Conservation (phyloP, 2,797 vertebrate genomes). For the Cossypha caffra region DNA sequence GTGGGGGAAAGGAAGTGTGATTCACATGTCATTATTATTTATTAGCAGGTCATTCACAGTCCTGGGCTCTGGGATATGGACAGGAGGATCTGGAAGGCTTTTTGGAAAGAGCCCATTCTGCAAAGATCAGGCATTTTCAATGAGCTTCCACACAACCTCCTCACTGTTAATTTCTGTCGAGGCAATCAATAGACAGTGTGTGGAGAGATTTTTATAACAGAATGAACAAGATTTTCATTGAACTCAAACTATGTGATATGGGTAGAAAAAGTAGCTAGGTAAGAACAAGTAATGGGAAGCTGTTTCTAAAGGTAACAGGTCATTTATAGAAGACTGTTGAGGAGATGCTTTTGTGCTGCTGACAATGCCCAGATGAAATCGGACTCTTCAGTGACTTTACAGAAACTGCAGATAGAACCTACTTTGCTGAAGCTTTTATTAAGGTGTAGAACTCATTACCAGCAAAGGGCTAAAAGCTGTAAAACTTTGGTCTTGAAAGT, state of each 20-base stretch:
- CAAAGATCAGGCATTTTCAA: not conserved
- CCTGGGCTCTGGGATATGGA: not conserved
- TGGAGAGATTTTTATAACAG: not conserved
- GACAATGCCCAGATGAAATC: not conserved
- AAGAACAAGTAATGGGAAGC: conserved; percentile 5
- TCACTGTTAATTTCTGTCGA: not conserved
- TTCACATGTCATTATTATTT: not conserved
- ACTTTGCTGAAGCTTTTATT: not conserved
- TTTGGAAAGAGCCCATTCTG: not conserved
- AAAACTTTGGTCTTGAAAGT: not conserved
- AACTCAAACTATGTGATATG: not conserved
- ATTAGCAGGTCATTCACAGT: not conserved
- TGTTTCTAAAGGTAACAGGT: conserved; percentile 3
- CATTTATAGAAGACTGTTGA: not conserved
- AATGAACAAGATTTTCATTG: not conserved
- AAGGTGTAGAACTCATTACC: conserved; percentile 1
- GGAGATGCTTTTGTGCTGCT: conserved; percentile 39
- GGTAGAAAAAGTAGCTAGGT: not conserved
- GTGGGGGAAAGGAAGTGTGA: not conserved
- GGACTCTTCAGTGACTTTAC: not conserved
- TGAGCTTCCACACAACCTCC: not conserved
- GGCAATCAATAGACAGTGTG: not conserved
- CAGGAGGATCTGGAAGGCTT: not conserved
- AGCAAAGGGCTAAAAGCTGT: not conserved
- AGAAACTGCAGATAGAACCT: not conserved